Evolutionary conservation across 2,888 invertebrate genomes (phyloP), one percentile per base, ranked within the genome.

Genomic region (Smittia aterrima): DNA sequence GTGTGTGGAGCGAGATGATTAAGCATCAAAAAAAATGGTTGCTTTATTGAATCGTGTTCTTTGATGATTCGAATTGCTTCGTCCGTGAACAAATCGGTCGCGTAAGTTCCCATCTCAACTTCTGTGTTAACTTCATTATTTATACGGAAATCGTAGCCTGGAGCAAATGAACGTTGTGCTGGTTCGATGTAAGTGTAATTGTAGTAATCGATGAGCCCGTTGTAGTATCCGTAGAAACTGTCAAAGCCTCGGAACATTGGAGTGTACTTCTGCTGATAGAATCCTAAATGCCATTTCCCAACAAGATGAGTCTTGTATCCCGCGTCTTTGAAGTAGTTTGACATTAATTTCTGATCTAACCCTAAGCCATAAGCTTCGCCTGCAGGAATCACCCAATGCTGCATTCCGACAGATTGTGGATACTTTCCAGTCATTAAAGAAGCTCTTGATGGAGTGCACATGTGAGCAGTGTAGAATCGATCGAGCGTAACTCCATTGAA

Each of bases 241-340:
- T 92, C 89, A 79, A 92, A 96, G 1, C 94, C 94, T 41, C 93
- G 85, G 76, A 83, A 83, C 0, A 87, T 87, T 1, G 94, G 94
- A 4, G 90, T 87, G 79, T 84, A 84, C 2, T 78, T 77, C 0
- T 79, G 79, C 72, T 86, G 85, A 18, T 20, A 18, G 3, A 16
- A 66, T 1, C 96, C 96, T 75, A 96, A 86, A 81, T 92, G 91
- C 96, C 96, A 96, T 84, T 96, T 96, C 22, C 96, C 96, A 11
- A 96, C 87, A 32, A 93, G 85, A 80, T 93, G 90, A 0, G 94
- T 94, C 6, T 84, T 82, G 82, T 96, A 96, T 0, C 92, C 93
- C 72, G 92, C 84, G 76, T 89, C 86, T 78, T 85, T 84, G 75
- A 88, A 83, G 79, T 87, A 85, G 78, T 92, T 85, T 0, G 95